These are phyloP conservation scores for Epinotia brunnichana DNA, from an alignment of 2,888 invertebrate species.

Conservation along the genomic window DNA sequence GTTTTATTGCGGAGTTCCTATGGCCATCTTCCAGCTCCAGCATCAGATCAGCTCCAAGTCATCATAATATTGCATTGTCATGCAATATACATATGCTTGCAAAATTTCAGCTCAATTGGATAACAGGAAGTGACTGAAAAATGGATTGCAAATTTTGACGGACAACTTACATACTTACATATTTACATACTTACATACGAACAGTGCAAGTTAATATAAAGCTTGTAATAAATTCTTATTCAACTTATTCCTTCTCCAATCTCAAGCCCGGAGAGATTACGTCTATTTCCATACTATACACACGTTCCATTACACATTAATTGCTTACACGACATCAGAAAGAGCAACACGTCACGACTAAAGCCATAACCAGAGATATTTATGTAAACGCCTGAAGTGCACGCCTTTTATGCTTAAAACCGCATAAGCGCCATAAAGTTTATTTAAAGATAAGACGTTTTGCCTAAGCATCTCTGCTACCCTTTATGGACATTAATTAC, in stretches of 20 bases:
- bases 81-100: too few species aligned
- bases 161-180: too few species aligned
- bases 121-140: too few species aligned
- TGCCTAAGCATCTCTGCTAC: not conserved
- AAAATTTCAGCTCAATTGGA: too few species aligned
- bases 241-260: not conserved
- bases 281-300: not conserved
- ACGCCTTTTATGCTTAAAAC: not conserved
- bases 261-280: not conserved
- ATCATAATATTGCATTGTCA: too few species aligned
- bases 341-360: not conserved
- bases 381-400: not conserved
- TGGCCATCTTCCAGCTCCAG: too few species aligned
- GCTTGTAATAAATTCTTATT: not conserved
- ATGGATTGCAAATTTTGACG: too few species aligned
- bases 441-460: not conserved
- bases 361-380: slow-evolving; percentile 2
- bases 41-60: too few species aligned
- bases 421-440: not conserved
- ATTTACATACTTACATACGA: too few species aligned
- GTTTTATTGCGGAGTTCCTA: too few species aligned
- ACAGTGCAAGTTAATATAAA: too few species aligned
- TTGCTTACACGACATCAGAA: slow-evolving; percentile 2
- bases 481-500: slow-evolving; percentile 32
- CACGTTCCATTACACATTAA: slow-evolving; percentile 2